Evolutionary conservation across 2,113 vertebrate species (phyloP).

Genomic region (Spea bombifrons): DNA sequence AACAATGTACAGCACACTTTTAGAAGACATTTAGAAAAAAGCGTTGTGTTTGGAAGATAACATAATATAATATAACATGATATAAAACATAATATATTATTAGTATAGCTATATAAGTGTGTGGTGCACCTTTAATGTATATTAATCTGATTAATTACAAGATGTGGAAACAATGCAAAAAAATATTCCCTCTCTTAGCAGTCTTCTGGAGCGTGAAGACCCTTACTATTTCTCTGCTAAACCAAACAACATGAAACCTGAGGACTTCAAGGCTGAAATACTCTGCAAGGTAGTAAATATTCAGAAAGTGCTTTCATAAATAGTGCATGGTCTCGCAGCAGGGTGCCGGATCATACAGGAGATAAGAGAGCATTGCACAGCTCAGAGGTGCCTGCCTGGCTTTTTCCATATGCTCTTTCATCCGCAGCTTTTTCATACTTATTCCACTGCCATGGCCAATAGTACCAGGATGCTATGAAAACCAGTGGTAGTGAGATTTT

Average conservation of each 20-base stretch:
- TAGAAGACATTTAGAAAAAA: too few relatives aligned
- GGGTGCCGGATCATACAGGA: conserved; percentile 60
- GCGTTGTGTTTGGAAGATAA: too few relatives aligned
- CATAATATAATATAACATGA: too few relatives aligned
- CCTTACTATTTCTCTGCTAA: conserved; percentile 16
- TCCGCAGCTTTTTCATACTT: conserved; percentile 49
- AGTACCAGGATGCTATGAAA: conserved; percentile 1
- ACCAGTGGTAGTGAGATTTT: not conserved
- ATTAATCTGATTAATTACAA: not conserved
- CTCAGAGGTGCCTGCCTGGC: conserved; percentile 56
- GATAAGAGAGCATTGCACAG: conserved; percentile 57
- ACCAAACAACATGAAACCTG: conserved; percentile 42
- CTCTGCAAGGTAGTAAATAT: conserved; percentile 57
- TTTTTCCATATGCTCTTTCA: conserved; percentile 54
- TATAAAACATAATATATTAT: too few relatives aligned
- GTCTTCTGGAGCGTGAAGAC: conserved; percentile 7
- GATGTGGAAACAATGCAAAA: not conserved
- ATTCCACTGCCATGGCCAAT: conserved; percentile 38
- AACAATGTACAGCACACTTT: too few relatives aligned
- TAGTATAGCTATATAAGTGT: too few relatives aligned
- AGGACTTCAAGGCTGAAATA: conserved; percentile 40
- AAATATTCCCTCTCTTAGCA: conserved; percentile 21
- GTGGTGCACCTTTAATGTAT: not conserved
- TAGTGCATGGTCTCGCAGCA: conserved; percentile 63
- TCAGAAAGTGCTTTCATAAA: conserved; percentile 65